Conservation (phyloP, 2,797 vertebrate species). For the Falco columbarius region DNA sequence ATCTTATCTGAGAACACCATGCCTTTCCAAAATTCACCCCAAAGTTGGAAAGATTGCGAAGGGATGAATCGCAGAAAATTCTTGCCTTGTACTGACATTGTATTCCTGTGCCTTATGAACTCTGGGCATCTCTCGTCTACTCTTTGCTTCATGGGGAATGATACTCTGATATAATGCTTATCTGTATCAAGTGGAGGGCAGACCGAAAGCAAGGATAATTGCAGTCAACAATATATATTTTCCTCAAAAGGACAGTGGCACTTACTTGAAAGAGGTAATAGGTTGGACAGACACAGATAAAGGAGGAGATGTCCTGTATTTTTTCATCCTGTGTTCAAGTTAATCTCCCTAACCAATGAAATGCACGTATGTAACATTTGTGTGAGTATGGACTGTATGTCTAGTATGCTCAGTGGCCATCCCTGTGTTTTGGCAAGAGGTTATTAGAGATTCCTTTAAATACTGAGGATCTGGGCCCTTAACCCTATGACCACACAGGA, state of each 20-base stretch:
- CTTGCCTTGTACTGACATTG: neutral
- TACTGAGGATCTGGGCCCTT: neutral
- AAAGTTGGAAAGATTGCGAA: neutral
- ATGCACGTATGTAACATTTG: neutral
- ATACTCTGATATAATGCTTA: neutral
- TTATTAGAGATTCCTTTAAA: neutral
- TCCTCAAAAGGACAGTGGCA: neutral
- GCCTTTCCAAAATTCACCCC: neutral
- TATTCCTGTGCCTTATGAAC: neutral
- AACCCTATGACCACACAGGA: neutral
- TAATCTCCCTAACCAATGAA: neutral
- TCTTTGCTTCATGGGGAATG: neutral
- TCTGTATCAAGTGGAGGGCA: neutral
- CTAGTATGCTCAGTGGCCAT: neutral
- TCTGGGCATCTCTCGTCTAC: neutral
- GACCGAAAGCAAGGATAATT: neutral
- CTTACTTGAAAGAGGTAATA: neutral
- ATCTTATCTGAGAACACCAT: neutral
- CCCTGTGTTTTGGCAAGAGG: neutral
- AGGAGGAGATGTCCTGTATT: neutral
- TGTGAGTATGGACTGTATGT: rapidly evolving
- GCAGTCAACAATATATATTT: neutral
- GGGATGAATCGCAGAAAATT: neutral
- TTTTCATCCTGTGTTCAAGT: neutral
- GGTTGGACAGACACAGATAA: neutral